phyloP scores from a whole-genome alignment of 1,140 invertebrate species.

The Mactra quadrangularis region DNA sequence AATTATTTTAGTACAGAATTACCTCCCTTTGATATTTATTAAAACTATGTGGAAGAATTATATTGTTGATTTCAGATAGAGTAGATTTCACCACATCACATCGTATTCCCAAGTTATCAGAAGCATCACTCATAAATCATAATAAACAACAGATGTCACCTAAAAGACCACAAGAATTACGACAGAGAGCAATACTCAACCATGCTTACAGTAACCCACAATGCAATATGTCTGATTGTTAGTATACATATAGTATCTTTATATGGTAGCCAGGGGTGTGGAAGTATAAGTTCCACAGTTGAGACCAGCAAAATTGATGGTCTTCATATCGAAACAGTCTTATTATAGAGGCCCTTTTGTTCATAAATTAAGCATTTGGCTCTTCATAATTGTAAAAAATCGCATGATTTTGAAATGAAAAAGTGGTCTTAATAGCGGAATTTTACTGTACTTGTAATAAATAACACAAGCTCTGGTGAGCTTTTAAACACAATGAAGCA shows the following conservation, averaged over 20 bases:
- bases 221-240: conserved; percentile 76
- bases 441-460: background rate
- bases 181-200: conserved; percentile 79
- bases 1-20: too few species aligned
- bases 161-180: conserved; percentile 75
- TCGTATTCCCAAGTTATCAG: conserved; percentile 73
- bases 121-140: conserved; percentile 72
- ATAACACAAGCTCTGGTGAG: background rate
- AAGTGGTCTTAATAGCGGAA: too few species aligned
- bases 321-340: too few species aligned
- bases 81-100: conserved; percentile 79
- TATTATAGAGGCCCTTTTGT: too few species aligned
- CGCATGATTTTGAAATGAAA: too few species aligned
- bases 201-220: conserved; percentile 82
- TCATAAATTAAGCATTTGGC: too few species aligned
- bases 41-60: too few species aligned
- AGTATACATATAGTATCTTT: conserved; percentile 37
- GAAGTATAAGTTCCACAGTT: too few species aligned
- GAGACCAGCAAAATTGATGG: too few species aligned
- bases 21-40: too few species aligned
- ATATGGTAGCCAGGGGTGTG: background rate
- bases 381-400: background rate
- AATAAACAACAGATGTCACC: conserved; percentile 64
- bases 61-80: conserved; percentile 68
- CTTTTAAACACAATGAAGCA: background rate